These are phyloP conservation scores for Manduca sexta DNA, from an alignment of 1,140 invertebrate species.

Conservation along the genomic window DNA sequence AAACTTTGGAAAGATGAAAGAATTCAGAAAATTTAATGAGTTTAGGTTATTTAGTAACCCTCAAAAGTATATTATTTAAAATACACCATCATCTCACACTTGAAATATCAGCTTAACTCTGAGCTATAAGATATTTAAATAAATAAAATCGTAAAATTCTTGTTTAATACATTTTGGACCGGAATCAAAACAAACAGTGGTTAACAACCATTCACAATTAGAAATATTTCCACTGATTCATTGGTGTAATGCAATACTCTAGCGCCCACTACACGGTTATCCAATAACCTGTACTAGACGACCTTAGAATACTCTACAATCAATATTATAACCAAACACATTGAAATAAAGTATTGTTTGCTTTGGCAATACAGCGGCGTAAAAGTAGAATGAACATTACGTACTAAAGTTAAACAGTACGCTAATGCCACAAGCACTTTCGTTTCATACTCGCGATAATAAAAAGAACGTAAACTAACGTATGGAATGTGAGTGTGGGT, in stretches of 20 bases:
- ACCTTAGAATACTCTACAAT: conserved; percentile 9
- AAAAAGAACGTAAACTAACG: too few relatives aligned
- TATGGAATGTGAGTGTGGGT: too few relatives aligned
- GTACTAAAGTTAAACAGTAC: conserved; percentile 1
- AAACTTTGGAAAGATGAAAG: too few relatives aligned
- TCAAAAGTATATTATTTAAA: too few relatives aligned
- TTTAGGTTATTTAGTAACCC: too few relatives aligned
- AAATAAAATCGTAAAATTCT: too few relatives aligned
- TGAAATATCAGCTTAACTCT: too few relatives aligned
- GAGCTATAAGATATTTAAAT: too few relatives aligned
- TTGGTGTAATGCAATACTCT: conserved; percentile 17
- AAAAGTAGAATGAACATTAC: background rate
- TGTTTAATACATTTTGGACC: too few relatives aligned
- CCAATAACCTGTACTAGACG: conserved; percentile 14
- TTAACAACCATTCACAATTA: background rate
- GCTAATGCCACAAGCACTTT: background rate
- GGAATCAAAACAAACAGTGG: background rate
- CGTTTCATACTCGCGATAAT: background rate
- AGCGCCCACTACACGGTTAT: conserved; percentile 28
- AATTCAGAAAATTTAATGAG: too few relatives aligned
- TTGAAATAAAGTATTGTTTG: background rate
- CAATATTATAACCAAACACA: conserved; percentile 1
- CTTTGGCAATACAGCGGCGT: background rate
- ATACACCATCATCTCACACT: too few relatives aligned
- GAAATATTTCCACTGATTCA: conserved; percentile 3